Conservation (phyloP, 2,797 vertebrate genomes). For the Hybognathus amarus region DNA sequence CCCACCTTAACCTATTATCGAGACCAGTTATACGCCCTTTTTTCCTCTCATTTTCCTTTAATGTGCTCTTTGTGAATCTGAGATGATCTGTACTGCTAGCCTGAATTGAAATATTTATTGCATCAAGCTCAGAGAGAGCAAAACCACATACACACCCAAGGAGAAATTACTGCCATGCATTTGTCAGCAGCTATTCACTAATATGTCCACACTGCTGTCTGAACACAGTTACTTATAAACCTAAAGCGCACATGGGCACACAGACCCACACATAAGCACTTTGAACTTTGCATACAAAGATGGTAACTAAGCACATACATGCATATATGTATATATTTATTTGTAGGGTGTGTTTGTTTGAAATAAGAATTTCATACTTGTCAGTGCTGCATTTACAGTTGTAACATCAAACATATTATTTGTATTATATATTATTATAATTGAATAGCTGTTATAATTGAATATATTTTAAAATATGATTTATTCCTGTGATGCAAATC, state of each 20-base stretch:
- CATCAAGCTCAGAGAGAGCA: slow-evolving; percentile 2
- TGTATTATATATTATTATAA: too few species aligned
- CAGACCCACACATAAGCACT: not conserved
- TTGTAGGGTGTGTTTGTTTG: not conserved
- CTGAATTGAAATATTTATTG: slow-evolving; percentile 8
- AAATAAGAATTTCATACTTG: not conserved
- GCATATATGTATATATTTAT: too few species aligned
- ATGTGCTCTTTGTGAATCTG: slow-evolving; percentile 10
- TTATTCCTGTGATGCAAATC: not conserved
- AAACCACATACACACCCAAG: slow-evolving; percentile 13
- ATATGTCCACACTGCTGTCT: slow-evolving; percentile 22
- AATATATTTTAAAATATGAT: not conserved
- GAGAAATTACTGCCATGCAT: slow-evolving; percentile 24
- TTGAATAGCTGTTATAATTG: not conserved
- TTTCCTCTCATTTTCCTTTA: not conserved
- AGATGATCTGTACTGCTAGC: not conserved
- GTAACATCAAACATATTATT: too few species aligned
- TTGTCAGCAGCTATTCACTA: slow-evolving; percentile 39
- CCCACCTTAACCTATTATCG: slow-evolving; percentile 23
- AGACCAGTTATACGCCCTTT: slow-evolving; percentile 1
- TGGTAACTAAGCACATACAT: not conserved
- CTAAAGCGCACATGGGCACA: not conserved
- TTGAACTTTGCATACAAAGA: slow-evolving; percentile 15
- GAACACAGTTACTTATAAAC: slow-evolving; percentile 7
- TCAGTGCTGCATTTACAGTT: too few species aligned